phyloP scores from a whole-genome alignment of 2,888 invertebrate genomes.

The Teleogryllus oceanicus region DNA sequence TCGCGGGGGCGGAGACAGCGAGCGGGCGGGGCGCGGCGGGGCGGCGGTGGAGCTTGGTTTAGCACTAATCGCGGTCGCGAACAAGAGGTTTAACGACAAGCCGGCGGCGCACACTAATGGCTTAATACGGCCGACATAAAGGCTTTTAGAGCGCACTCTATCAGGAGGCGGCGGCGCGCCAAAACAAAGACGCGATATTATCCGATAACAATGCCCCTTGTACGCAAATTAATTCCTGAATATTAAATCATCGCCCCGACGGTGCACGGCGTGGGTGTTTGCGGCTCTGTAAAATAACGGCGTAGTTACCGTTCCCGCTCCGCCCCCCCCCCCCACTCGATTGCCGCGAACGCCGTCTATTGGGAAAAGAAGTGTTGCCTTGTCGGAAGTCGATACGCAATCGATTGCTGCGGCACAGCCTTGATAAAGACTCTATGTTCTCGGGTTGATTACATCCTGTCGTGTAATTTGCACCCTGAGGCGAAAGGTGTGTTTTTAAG shows the following conservation, averaged over 20 bases:
- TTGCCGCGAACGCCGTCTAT: too few relatives aligned
- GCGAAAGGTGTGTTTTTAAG: too few relatives aligned
- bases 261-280: neutral
- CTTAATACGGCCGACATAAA: constrained; percentile 18
- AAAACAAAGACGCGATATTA: constrained; percentile 9
- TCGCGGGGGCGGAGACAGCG: too few relatives aligned
- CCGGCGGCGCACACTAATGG: neutral
- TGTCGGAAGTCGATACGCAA: too few relatives aligned
- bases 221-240: constrained; percentile 9
- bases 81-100: constrained; percentile 10
- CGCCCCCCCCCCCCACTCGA: too few relatives aligned
- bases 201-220: constrained; percentile 12
- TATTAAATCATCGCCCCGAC: neutral
- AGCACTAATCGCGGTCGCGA: constrained; percentile 18
- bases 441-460: too few relatives aligned
- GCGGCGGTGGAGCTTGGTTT: neutral
- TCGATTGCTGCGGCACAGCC: too few relatives aligned
- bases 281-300: too few relatives aligned
- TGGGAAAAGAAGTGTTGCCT: too few relatives aligned
- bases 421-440: too few relatives aligned
- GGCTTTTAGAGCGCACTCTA: constrained; percentile 18
- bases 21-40: neutral
- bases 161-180: neutral
- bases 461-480: too few relatives aligned
- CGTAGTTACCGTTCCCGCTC: too few relatives aligned